Conservation (phyloP, 2,113 vertebrate species). For the Oreochromis niloticus region DNA sequence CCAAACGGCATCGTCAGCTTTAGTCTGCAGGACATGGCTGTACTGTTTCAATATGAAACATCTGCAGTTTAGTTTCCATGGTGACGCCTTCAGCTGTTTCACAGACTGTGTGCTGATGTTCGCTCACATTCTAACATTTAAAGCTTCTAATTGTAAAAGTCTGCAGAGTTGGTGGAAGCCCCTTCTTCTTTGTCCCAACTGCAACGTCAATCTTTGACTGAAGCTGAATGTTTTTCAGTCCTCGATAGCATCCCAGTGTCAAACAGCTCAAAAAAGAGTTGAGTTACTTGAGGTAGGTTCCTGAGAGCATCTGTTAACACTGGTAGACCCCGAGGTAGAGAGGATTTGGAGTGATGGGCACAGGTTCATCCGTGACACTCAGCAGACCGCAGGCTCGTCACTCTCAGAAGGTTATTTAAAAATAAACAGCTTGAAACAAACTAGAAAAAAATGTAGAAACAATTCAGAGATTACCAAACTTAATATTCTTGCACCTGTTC, state of each 20-base stretch:
- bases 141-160: background rate
- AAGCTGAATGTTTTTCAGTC: background rate
- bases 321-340: background rate
- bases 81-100: accelerated
- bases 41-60: background rate
- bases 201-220: background rate
- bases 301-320: background rate
- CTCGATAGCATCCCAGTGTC: too few species aligned
- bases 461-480: background rate
- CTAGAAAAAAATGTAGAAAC: background rate
- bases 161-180: background rate
- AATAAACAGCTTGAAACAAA: background rate
- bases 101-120: accelerated
- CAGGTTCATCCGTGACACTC: background rate
- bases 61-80: background rate
- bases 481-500: accelerated
- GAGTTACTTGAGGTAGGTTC: background rate
- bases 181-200: background rate
- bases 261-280: background rate
- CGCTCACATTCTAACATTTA: background rate
- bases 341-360: background rate
- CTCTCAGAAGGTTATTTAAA: background rate
- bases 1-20: background rate
- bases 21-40: background rate
- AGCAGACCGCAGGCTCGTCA: background rate